A percentile compares a stretch with the other conserved stretches of the same genome.
Evolutionary conservation across 2,797 vertebrate species (phyloP).

Genomic region (Hybognathus amarus): DNA sequence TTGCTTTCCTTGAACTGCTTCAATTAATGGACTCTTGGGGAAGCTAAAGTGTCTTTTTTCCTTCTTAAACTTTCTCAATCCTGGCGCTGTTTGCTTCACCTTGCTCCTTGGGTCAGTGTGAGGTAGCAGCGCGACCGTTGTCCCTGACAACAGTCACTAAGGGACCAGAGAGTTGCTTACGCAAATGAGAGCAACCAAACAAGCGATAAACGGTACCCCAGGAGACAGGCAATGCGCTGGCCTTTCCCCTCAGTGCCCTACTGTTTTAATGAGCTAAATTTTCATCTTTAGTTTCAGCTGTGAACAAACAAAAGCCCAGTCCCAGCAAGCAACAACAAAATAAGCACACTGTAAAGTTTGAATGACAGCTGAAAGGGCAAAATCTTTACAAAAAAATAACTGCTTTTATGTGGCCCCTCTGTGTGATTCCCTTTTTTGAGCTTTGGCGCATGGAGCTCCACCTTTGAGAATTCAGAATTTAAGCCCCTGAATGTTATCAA

Average conservation of each 20-base stretch:
- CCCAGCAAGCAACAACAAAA: slow-evolving; percentile 11
- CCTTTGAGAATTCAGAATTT: not conserved
- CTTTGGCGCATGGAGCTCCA: not conserved
- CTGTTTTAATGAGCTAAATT: slow-evolving; percentile 44
- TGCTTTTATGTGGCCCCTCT: slow-evolving; percentile 19
- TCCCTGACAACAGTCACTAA: slow-evolving; percentile 46
- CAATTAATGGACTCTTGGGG: slow-evolving; percentile 24
- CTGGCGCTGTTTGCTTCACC: not conserved
- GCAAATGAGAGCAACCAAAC: slow-evolving; percentile 27
- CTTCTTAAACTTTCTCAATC: not conserved
- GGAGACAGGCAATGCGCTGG: slow-evolving; percentile 1
- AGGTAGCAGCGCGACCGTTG: not conserved
- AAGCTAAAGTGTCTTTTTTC: not conserved
- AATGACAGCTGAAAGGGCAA: slow-evolving; percentile 40
- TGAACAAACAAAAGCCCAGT: slow-evolving; percentile 29
- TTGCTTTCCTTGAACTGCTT: slow-evolving; percentile 36
- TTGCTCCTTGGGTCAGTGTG: slow-evolving; percentile 19
- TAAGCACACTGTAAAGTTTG: slow-evolving; percentile 3
- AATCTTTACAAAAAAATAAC: slow-evolving; percentile 7
- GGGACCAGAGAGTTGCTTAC: slow-evolving; percentile 19
- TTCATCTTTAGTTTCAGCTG: slow-evolving; percentile 22
- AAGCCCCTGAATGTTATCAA: not conserved
- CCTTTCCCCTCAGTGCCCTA: slow-evolving; percentile 29
- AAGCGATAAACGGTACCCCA: slow-evolving; percentile 6
- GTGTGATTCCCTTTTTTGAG: slow-evolving; percentile 15